Base-by-base conservation (phyloP, 2,888 invertebrate species). In the Cephus runcator region DNA sequence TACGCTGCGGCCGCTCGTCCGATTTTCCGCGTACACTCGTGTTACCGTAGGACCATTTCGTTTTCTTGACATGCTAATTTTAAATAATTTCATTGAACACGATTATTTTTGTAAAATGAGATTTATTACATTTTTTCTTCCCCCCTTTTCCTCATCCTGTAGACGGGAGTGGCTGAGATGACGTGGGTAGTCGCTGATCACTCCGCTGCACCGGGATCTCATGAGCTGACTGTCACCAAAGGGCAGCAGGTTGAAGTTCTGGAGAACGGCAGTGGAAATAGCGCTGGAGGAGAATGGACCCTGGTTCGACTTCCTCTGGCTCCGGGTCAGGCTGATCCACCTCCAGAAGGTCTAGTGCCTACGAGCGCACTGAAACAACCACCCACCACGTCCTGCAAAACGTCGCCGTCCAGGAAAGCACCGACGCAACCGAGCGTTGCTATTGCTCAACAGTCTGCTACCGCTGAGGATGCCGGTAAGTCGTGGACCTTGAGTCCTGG, bases 241-340 rank as follows among this genome's bases (percentile, higher is more conserved):
- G 98, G 98, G 34, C 98, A 98, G 92, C 98, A 98, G 92, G 98
- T 98, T 82, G 98, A 98, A 91, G 95, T 98, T 83, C 93, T 98
- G 83, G 98, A 98, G 91, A 93, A 95, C 82, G 95, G 95, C 88
- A 92, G 94, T 80, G 92, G 94, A 85, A 79, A 83, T 40, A 79
- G 82, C 74, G 83, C 81, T 9, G 81, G 83, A 6, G 56, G 85
- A 69, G 92, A 92, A 80, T 92, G 92, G 92, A 92, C 92, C 30
- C 86, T 85, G 91, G 94, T 91, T 92, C 91, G 92, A 92, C 91
- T 92, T 89, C 92, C 89, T 86, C 91, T 86, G 91, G 93, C 85
- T 91, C 94, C 91, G 86, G 93, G 86, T 87, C 93, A 86, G 90
- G 81, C 89, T 12, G 92, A 92, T 69, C 94, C 93, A 77, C 93